phyloP scores from a whole-genome alignment of 2,888 invertebrate genomes.

The Euphydryas editha region DNA sequence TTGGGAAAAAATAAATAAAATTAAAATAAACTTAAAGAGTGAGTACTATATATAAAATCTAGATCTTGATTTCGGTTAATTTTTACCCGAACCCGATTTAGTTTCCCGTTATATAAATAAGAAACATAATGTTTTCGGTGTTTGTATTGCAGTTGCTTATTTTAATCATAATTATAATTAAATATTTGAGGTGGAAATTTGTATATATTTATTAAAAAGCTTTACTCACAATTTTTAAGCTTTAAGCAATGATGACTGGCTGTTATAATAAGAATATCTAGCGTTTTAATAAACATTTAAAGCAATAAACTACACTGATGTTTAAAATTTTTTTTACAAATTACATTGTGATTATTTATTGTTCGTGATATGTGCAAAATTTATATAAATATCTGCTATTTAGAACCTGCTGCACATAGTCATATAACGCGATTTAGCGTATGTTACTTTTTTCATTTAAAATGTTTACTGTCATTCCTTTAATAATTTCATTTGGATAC shows the following conservation, averaged over 20 bases:
- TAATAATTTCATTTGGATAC: neutral
- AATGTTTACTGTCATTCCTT: neutral
- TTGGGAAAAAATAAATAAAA: neutral
- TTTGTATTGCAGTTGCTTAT: neutral
- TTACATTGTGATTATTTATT: constrained; percentile 78
- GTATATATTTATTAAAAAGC: constrained; percentile 23
- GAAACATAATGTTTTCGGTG: neutral
- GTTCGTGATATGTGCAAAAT: constrained; percentile 75
- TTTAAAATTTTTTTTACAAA: constrained; percentile 67
- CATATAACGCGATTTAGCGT: constrained; percentile 53
- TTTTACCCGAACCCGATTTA: no score
- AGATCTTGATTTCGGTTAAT: neutral
- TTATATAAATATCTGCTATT: constrained; percentile 69
- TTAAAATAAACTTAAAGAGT: neutral
- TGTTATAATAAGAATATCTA: constrained; percentile 48
- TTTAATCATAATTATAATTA: neutral
- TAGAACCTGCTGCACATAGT: constrained; percentile 73
- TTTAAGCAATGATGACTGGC: constrained; percentile 55
- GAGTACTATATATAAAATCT: neutral
- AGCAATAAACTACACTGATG: constrained; percentile 71
- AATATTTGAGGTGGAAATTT: neutral
- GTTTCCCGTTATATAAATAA: neutral
- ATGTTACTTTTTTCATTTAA: neutral
- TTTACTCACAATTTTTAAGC: constrained; percentile 70
- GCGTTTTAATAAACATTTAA: constrained; percentile 54